Conservation (phyloP, 2,888 invertebrate species). For the Leptinotarsa haldemani region DNA sequence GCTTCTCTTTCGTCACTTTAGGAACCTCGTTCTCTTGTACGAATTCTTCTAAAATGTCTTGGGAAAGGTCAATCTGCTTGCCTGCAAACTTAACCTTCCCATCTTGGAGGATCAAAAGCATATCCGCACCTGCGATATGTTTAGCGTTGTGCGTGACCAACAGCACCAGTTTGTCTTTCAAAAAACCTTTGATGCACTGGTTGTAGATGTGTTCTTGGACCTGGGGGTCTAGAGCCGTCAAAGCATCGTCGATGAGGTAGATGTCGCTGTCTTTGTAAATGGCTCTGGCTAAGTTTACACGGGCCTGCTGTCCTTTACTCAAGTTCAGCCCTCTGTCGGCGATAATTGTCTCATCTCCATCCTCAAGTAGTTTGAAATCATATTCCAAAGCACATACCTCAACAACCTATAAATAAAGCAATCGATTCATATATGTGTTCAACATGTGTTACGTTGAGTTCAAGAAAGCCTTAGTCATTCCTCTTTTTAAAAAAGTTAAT, state of each 20-base stretch:
- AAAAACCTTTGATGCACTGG: constrained; percentile 65
- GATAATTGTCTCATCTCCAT: constrained; percentile 82
- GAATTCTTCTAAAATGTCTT: constrained; percentile 42
- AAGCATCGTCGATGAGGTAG: constrained; percentile 82
- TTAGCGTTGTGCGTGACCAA: constrained; percentile 62
- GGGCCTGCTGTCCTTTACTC: constrained; percentile 84
- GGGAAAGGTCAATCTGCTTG: constrained; percentile 35
- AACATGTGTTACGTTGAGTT: too few species aligned
- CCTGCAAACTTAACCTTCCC: constrained; percentile 47
- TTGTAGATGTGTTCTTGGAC: constrained; percentile 80
- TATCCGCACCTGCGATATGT: constrained; percentile 59
- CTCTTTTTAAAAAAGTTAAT: too few species aligned
- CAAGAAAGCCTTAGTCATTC: too few species aligned
- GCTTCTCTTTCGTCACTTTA: not conserved
- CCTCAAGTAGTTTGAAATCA: constrained; percentile 68
- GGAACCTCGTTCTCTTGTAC: constrained; percentile 27
- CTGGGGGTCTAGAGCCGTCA: constrained; percentile 82
- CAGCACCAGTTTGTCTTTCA: constrained; percentile 62
- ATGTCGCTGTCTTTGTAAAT: constrained; percentile 81
- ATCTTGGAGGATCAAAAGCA: constrained; percentile 60
- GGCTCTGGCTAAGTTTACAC: constrained; percentile 82
- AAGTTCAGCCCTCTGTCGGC: constrained; percentile 84
- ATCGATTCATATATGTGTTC: too few species aligned
- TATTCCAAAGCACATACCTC: constrained; percentile 73
- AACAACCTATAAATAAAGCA: constrained; percentile 55